Base-by-base conservation (phyloP, 2,113 vertebrate species). In the Hylia prasina region DNA sequence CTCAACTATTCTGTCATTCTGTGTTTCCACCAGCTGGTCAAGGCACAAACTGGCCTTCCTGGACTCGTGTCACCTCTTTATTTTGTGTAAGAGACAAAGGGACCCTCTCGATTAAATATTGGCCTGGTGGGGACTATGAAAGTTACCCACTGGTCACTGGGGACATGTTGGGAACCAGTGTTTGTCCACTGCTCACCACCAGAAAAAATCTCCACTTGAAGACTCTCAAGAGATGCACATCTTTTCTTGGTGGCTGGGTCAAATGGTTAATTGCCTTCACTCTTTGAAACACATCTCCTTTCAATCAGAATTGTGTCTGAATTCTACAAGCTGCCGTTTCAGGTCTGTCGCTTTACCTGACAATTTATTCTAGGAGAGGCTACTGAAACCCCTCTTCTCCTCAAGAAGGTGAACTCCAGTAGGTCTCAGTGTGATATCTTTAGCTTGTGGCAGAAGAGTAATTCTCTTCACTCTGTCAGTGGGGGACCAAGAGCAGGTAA, bases 111-210 rank as follows among this genome's bases (percentile, higher is more conserved):
- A 69, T 65, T 53, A 79, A 80, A 35, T 31, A 53, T 2, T 0
- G 0, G 17, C 27, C 15, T 40, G 4, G 10, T 77, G 14, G 10
- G 6, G 14, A 33, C 25, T 28, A 30, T 72, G 53, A 7, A 58
- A 64, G 23, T 57, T 53, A 17, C 13, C 3, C 40, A 19, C 15
- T 44, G 22, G 54, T 50, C 45, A 24, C 27, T 10, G 25, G 21
- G 10, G 2, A 80, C 15, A 13, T 0, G 0, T 2, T 70, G 27
- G 37, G 28, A 94, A 37, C 6, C 25, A 63, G 9, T 27, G 54
- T 47, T 79, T 66, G 73, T 11, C 37, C 7, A 37, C 16, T 76
- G 11, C 5, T 1, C 21, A 72, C 14, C 23, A 72, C 39, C 21
- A 92, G 64, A 51, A 94, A 48, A 66, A 50, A n/a, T 25, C 28